These are phyloP conservation scores for Oncopeltus fasciatus DNA, from an alignment of 1,140 invertebrate genomes.

Conservation along the genomic window DNA sequence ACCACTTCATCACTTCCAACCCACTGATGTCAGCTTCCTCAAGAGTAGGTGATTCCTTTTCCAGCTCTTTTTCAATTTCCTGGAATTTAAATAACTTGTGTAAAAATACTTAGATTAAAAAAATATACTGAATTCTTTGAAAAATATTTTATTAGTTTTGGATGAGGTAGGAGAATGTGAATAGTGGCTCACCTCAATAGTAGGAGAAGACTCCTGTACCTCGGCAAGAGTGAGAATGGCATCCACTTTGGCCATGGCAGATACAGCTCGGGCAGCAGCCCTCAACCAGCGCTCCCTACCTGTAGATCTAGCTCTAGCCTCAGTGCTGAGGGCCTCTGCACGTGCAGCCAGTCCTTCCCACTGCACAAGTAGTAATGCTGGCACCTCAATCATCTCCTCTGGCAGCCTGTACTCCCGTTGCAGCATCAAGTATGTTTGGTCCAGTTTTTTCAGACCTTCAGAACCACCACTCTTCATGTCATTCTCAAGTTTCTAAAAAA, in stretches of 20 bases:
- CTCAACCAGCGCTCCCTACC: neutral
- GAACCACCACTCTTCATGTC: constrained; percentile 2
- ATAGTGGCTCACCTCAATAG: too few species aligned
- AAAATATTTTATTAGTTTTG: too few species aligned
- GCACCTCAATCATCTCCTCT: neutral
- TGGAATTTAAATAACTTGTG: constrained; percentile 23
- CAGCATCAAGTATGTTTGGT: neutral
- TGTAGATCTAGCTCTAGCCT: neutral
- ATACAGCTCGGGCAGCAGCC: neutral
- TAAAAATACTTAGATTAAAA: too few species aligned
- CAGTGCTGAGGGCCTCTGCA: neutral
- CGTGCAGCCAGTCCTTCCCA: neutral
- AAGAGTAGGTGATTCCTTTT: constrained; percentile 35
- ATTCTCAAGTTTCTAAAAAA: constrained; percentile 3
- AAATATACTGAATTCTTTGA: too few species aligned
- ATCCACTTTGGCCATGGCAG: neutral
- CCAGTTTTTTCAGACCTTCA: neutral
- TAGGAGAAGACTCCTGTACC: neutral
- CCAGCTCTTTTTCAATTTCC: constrained; percentile 41
- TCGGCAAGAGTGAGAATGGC: neutral
- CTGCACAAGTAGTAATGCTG: neutral
- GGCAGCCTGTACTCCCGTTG: neutral
- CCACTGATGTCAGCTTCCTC: constrained; percentile 42
- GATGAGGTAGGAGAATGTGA: too few species aligned
- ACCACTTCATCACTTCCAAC: constrained; percentile 39